Evolutionary conservation across 2,797 vertebrate species (phyloP), one percentile per base, ranked within the genome.

Genomic region (Monodelphis domestica): DNA sequence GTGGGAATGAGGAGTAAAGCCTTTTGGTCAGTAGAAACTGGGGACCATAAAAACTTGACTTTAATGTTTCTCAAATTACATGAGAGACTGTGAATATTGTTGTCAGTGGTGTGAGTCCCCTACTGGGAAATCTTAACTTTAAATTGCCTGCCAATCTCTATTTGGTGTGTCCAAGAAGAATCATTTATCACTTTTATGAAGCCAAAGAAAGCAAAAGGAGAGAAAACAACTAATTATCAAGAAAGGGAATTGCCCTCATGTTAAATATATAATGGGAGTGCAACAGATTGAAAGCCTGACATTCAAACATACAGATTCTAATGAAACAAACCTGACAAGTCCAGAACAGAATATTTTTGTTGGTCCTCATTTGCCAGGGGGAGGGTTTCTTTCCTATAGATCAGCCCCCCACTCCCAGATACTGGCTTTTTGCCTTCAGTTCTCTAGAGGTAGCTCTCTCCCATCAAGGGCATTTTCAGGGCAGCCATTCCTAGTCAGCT

Each of bases 111-210:
- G 4, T 3, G 88, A 91, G 93, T 12, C 93, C 59, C 95, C 97
- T 95, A 93, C 84, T 97, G 94, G 94, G 94, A 97, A 98, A 97
- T 92, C 21, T 97, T 97, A 97, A 95, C 89, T 95, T 94, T 89
- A 93, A 95, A 96, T 91, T 94, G 87, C 55, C 90, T 96, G 92
- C 92, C 94, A 93, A 91, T 95, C 89, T 94, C 54, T 93, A 56
- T 24, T 95, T 95, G 95, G 95, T 91, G 89, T 96, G 94, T 97
- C 95, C 93, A 96, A 94, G 50, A 96, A 95, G 96, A 98, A 92
- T 54, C 90, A 95, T 97, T 98, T 97, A 95, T 96, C 90, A 97
- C 93, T 97, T 98, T 97, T 97, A 98, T 95, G 92, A 98, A 97
- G 97, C 94, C 96, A 95, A 96, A 96, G 94, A 97, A 97, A 97